Evolutionary conservation across 2,797 vertebrate species (phyloP).

Genomic region (Adrianichthys oophorus): DNA sequence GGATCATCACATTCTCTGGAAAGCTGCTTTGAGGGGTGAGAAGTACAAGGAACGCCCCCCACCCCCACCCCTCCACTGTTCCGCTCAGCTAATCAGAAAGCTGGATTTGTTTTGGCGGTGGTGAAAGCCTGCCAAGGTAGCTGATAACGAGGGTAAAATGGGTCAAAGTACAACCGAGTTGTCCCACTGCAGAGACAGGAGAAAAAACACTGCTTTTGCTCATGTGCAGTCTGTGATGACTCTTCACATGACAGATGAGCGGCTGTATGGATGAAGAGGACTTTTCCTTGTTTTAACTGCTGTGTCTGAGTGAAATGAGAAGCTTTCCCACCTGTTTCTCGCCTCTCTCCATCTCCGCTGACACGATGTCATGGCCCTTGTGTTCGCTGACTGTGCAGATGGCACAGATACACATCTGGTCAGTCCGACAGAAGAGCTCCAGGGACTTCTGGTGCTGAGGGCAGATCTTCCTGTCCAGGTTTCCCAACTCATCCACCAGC

Average conservation of each 20-base stretch:
- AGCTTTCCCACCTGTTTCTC: slow-evolving; percentile 77
- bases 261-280: not conserved
- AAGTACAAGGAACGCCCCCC: slow-evolving; percentile 45
- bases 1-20: slow-evolving; percentile 45
- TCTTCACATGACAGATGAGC: not conserved
- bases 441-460: slow-evolving; percentile 78
- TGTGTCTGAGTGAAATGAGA: no score
- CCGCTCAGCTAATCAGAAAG: slow-evolving; percentile 58
- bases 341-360: slow-evolving; percentile 76
- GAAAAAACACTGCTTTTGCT: slow-evolving; percentile 47
- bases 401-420: slow-evolving; percentile 81
- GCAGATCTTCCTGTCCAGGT: slow-evolving; percentile 80
- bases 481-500: slow-evolving; percentile 80
- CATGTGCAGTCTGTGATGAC: slow-evolving; percentile 25
- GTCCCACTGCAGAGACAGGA: slow-evolving; percentile 19
- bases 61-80: slow-evolving; percentile 9
- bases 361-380: slow-evolving; percentile 75
- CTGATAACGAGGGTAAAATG: slow-evolving; percentile 64
- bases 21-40: slow-evolving; percentile 47
- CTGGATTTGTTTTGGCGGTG: slow-evolving; percentile 67
- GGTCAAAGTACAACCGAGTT: slow-evolving; percentile 73
- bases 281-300: no score
- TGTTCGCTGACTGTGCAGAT: slow-evolving; percentile 80
- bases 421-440: slow-evolving; percentile 81
- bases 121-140: slow-evolving; percentile 53